A percentile compares a stretch with the other conserved stretches of the same genome.
These are phyloP conservation scores for Bombylius discolor DNA, from an alignment of 2,888 invertebrate genomes.

Conservation along the genomic window DNA sequence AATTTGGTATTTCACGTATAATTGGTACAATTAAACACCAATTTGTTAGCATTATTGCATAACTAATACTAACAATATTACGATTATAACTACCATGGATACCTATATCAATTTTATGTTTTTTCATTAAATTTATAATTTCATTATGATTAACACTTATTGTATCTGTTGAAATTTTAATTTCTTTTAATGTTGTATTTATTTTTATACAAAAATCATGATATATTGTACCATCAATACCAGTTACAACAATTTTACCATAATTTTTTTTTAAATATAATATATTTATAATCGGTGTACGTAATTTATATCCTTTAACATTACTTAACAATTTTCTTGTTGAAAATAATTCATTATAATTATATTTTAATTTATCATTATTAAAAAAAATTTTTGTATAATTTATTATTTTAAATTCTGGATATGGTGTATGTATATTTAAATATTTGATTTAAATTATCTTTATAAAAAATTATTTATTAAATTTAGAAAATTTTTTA, in stretches of 20 bases:
- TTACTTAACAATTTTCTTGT: neutral
- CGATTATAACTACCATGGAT: constrained; percentile 1
- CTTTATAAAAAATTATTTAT: no score
- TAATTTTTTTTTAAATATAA: neutral
- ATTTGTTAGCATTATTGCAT: neutral
- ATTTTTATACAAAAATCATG: neutral
- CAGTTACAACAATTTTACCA: neutral
- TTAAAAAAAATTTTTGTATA: no score
- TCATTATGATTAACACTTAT: neutral
- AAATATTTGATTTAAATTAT: no score
- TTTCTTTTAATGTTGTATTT: constrained; percentile 1
- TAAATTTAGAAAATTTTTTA: no score
- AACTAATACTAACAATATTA: neutral
- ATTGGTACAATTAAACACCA: constrained; percentile 4
- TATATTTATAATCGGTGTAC: neutral
- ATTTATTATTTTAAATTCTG: no score
- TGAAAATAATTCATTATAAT: neutral
- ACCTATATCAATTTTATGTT: neutral
- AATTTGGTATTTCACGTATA: neutral
- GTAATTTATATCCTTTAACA: constrained; percentile 1
- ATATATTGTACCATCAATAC: neutral
- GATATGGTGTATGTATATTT: no score
- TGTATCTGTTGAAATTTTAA: neutral
- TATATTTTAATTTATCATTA: no score
- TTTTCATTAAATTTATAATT: neutral